Percentiles rank a stretch among this genome's conserved stretches.
Evolutionary conservation across 2,888 invertebrate species (phyloP).

Genomic region (Watsonalla binaria): DNA sequence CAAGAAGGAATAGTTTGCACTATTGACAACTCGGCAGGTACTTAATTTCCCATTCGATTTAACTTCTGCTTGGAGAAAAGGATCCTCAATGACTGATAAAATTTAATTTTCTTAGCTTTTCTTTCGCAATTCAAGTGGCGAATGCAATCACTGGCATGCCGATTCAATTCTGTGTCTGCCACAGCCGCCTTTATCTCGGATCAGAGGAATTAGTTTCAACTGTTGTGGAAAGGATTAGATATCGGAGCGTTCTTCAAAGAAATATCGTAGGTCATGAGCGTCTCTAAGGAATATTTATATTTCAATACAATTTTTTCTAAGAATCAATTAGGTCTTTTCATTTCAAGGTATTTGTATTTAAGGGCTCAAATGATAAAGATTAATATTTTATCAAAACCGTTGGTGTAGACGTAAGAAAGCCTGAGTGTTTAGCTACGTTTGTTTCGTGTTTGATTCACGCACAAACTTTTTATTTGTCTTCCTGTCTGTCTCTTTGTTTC

Average conservation of each 20-base stretch:
- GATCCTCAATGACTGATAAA: conserved; percentile 14
- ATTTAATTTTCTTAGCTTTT: conserved; percentile 24
- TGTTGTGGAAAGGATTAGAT: conserved; percentile 25
- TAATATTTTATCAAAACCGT: no score
- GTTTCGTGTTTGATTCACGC: no score
- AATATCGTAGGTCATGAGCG: no score
- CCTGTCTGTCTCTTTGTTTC: no score
- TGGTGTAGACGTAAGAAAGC: no score
- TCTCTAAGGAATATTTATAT: no score
- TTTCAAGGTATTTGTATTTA: no score
- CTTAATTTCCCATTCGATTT: conserved; percentile 8
- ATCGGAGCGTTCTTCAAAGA: conserved; percentile 1
- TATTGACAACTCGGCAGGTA: background rate
- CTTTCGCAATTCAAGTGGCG: conserved; percentile 18
- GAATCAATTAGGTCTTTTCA: no score
- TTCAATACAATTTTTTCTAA: no score
- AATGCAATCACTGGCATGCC: conserved; percentile 24
- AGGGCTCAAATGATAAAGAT: no score
- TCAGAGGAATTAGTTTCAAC: conserved; percentile 27
- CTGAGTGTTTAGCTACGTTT: no score
- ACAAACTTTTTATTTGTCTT: no score
- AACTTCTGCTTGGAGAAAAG: conserved; percentile 12
- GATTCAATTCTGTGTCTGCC: conserved; percentile 25
- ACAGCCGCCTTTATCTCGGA: conserved; percentile 19
- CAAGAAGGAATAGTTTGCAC: background rate